These are phyloP conservation scores for Neolamprologus ventralis DNA, from an alignment of 2,113 vertebrate species.

Conservation along the genomic window DNA sequence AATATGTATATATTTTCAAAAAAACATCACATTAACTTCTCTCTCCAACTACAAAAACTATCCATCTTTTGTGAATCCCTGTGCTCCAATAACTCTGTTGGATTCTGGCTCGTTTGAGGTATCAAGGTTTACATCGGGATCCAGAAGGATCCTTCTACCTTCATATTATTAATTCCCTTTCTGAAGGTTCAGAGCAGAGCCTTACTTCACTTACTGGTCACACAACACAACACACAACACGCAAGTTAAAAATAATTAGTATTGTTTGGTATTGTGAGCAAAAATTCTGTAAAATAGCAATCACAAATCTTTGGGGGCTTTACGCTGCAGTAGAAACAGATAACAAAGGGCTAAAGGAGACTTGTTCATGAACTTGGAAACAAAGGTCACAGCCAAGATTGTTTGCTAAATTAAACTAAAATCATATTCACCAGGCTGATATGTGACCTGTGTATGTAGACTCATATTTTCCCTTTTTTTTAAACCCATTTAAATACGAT, in stretches of 20 bases:
- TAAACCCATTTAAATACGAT: background rate
- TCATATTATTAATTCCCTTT: background rate
- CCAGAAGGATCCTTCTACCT: background rate
- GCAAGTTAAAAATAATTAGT: background rate
- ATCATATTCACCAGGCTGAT: background rate
- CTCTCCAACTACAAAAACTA: background rate
- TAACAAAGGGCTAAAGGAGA: background rate
- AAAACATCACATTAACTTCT: background rate
- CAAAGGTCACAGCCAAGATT: background rate
- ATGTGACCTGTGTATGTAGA: background rate
- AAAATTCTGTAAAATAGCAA: accelerated
- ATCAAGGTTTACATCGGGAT: background rate
- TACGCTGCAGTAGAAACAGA: background rate
- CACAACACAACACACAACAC: background rate
- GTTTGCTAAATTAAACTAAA: background rate
- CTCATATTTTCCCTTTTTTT: background rate
- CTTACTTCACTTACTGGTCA: background rate
- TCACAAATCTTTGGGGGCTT: background rate
- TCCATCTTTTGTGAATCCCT: background rate
- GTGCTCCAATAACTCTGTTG: background rate
- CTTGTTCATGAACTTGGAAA: background rate
- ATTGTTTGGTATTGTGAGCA: background rate
- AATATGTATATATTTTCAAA: background rate
- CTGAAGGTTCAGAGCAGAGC: background rate
- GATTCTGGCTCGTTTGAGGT: background rate